Base-by-base conservation (phyloP, 2,888 invertebrate genomes). In the Drosophila kuntzei region DNA sequence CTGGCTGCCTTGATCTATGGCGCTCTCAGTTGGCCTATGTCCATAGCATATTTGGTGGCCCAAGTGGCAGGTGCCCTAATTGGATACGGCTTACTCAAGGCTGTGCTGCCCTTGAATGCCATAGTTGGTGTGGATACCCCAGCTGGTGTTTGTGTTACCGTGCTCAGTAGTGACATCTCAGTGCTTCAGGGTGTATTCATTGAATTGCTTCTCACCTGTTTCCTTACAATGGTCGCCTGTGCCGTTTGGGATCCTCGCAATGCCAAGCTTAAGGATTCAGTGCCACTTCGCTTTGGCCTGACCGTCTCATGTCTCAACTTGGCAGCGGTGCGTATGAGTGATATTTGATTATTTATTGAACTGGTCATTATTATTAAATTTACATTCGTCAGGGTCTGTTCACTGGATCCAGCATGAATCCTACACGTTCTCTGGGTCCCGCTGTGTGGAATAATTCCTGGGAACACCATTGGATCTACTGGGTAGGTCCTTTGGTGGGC, bases 341-440 rank as follows among this genome's bases (percentile, higher is more conserved):
- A 62, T 47, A 27, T 29, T 14, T 16, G 29, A 14, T 3, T 16
- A 29, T 32, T 25, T n/a, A 8, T 4, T 18, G 50, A 59, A 37
- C 29, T n/a, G 18, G 4, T 2, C n/a, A 41, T 37, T 37, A 44
- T 34, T 16, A 16, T 22, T 22, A 32, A 3, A 16, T 36, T 20
- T 47, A 0, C 3, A 12, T 47, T 5, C 43, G 22, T 18, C 34
- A 88, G 87, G 89, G 89, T 18, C 65, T 76, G 0, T 76, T 89
- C 3, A 96, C 96, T 0, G 95, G 95, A 0, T 94, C 94, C 25
- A 94, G 95, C 84, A 94, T 96, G 94, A 96, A 96, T 87, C 96
- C 96, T 0, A 95, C 94, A 0, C 93, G 95, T 60, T 93, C 94
- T 1, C 93, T 96, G 18, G 96, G 93, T 0, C 96, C 96, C 0